Percentiles rank a stretch among this genome's conserved stretches.
phyloP scores from a whole-genome alignment of 2,113 vertebrate genomes.

The human (Homo sapiens) region DNA sequence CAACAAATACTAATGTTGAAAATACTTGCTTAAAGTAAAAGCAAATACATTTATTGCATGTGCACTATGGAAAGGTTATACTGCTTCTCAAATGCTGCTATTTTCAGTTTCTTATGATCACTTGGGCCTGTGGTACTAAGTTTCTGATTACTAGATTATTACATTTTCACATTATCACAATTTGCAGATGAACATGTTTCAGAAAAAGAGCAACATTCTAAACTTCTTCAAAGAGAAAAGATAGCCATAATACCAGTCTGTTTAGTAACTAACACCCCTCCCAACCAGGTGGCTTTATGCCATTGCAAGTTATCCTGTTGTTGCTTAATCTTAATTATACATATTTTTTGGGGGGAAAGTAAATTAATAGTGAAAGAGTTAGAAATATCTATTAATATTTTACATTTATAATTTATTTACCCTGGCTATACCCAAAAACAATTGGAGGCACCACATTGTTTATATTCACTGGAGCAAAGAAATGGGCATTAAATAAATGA shows the following conservation, averaged over 20 bases:
- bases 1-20: neutral
- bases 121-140: neutral
- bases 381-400: conserved; percentile 54
- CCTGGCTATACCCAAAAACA: neutral
- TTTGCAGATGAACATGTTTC: neutral
- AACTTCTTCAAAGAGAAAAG: conserved; percentile 45
- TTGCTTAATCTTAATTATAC: conserved; percentile 52
- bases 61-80: neutral
- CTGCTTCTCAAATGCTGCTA: neutral
- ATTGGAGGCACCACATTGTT: conserved; percentile 44
- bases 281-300: conserved; percentile 35
- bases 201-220: neutral
- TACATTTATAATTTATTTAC: conserved; percentile 29
- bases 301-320: conserved; percentile 45
- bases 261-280: neutral
- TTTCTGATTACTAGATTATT: neutral
- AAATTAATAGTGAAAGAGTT: conserved; percentile 43
- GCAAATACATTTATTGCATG: too few species aligned
- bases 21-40: conserved; percentile 23
- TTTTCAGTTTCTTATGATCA: neutral
- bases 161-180: neutral
- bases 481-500: conserved; percentile 49
- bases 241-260: conserved; percentile 4
- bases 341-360: neutral
- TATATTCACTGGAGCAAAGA: conserved; percentile 39